Percentiles rank a stretch among this genome's conserved stretches.
Conservation (phyloP, 53 echinoderm and acorn worm species). For the Luidia sarsii region DNA sequence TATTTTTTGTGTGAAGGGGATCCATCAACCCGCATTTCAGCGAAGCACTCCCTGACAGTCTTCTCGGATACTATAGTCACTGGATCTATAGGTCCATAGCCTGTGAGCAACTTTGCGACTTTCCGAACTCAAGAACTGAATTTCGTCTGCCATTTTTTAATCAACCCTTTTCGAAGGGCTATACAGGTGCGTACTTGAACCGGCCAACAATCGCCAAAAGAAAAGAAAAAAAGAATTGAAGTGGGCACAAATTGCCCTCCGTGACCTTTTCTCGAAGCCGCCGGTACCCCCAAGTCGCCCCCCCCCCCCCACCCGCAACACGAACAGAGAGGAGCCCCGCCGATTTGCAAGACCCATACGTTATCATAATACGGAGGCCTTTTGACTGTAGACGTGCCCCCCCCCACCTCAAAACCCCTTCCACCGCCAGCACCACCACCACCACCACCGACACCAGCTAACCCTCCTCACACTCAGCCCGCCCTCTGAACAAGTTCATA, state of each 20-base stretch:
- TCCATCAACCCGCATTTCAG: no score
- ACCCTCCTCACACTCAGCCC: no score
- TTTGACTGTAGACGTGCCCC: conserved; percentile 29
- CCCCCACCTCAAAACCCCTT: no score
- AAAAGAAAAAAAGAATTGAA: conserved; percentile 4
- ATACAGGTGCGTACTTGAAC: conserved; percentile 43
- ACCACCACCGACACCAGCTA: no score
- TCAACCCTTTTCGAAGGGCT: no score
- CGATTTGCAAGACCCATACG: conserved; percentile 34
- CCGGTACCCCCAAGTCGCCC: not conserved
- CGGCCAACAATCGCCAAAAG: not conserved
- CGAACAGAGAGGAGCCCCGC: not conserved
- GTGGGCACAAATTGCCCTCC: conserved; percentile 11
- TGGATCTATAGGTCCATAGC: no score
- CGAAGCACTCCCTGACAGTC: no score
- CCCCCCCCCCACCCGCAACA: conserved; percentile 17
- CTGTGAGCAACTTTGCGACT: no score
- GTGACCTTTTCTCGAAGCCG: conserved; percentile 19
- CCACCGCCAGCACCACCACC: no score
- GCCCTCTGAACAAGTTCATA: no score
- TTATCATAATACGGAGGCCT: conserved; percentile 22
- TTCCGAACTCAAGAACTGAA: conserved; percentile 45
- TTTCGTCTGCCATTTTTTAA: conserved; percentile 14
- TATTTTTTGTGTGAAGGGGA: no score
- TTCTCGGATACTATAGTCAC: no score